Conservation (phyloP, 2,888 invertebrate genomes). For the Chalcosyrphus nemorum region DNA sequence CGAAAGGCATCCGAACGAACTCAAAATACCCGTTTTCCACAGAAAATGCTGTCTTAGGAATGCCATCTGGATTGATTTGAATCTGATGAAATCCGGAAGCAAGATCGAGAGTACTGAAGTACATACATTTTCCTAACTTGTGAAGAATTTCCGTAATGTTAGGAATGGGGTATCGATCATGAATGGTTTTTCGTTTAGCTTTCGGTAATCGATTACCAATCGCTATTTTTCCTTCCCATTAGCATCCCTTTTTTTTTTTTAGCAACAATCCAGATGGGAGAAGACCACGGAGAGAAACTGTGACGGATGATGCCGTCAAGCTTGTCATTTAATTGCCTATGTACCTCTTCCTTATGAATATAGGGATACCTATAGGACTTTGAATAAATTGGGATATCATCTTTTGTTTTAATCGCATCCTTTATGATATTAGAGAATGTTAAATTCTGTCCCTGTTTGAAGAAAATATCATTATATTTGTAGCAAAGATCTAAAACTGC, state of each 20-base stretch:
- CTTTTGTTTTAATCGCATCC: no score
- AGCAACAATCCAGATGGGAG: conserved; percentile 23
- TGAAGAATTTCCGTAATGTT: conserved; percentile 10
- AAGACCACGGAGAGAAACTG: no score
- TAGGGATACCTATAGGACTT: no score
- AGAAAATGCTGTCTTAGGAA: not conserved
- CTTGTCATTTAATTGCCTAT: no score
- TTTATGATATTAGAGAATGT: no score
- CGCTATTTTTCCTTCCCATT: conserved; percentile 30
- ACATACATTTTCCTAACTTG: no score
- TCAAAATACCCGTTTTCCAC: not conserved
- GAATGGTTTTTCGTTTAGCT: conserved; percentile 43
- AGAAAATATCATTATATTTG: no score
- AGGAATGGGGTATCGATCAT: conserved; percentile 19
- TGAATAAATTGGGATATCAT: no score
- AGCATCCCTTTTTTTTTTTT: not conserved
- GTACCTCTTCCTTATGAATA: no score
- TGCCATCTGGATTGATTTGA: not conserved
- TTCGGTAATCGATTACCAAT: conserved; percentile 29
- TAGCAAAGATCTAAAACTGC: no score
- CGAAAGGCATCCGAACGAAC: not conserved
- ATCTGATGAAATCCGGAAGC: not conserved
- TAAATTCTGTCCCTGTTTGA: no score
- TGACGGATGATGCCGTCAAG: no score
- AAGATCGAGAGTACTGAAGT: conserved; percentile 68